These are phyloP conservation scores for Drosophila mercatorum DNA, from an alignment of 2,888 invertebrate species.

Conservation along the genomic window DNA sequence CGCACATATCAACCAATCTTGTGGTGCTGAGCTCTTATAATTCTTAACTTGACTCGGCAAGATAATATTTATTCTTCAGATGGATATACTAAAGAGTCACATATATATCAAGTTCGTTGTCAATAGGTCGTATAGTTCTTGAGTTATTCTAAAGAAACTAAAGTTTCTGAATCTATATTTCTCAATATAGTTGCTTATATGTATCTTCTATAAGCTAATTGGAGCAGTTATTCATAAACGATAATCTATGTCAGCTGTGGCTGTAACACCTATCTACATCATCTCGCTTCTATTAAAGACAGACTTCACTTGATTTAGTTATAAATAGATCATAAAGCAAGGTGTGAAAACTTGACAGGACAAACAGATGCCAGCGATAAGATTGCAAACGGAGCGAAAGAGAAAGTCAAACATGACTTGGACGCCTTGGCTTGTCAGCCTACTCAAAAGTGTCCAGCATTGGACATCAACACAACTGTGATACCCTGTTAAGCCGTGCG, in stretches of 20 bases:
- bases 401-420: background rate
- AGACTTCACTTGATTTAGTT: background rate
- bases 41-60: background rate
- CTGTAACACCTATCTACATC: too few species aligned
- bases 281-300: background rate
- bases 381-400: background rate
- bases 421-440: background rate
- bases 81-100: background rate
- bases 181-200: background rate
- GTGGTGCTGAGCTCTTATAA: background rate
- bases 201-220: background rate
- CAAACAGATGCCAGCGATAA: background rate
- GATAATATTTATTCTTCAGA: background rate
- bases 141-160: background rate
- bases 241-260: background rate
- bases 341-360: background rate
- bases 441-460: background rate
- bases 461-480: background rate
- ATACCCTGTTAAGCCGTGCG: background rate
- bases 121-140: background rate
- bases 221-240: background rate
- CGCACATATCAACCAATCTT: background rate
- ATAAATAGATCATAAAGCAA: background rate
- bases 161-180: background rate
- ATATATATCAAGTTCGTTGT: background rate